Percentiles rank a stretch among this genome's conserved stretches.
These are phyloP conservation scores for Platysteira castanea DNA, from an alignment of 2,113 vertebrate genomes.

Conservation along the genomic window DNA sequence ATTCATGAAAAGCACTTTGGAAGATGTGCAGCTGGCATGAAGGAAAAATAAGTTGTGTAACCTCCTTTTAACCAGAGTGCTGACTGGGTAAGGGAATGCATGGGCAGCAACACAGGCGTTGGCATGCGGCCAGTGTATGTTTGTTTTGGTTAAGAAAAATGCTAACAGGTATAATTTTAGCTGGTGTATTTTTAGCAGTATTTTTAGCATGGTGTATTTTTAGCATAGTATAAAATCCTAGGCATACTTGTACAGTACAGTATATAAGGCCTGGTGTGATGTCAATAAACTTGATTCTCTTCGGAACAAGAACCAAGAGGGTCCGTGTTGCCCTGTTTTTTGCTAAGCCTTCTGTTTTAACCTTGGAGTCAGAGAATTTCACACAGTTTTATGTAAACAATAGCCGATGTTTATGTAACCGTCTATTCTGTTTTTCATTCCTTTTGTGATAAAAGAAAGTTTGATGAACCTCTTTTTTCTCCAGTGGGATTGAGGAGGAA, in stretches of 20 bases:
- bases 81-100: neutral
- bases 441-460: no score
- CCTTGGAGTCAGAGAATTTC: no score
- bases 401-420: no score
- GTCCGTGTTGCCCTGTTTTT: no score
- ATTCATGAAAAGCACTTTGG: neutral
- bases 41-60: neutral
- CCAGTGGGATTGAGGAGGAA: no score
- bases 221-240: neutral
- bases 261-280: neutral
- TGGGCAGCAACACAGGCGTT: neutral
- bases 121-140: neutral
- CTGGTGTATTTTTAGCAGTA: neutral
- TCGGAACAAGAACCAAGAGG: neutral
- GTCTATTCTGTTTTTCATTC: no score
- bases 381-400: no score
- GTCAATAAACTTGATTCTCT: neutral
- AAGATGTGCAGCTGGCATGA: neutral
- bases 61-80: neutral
- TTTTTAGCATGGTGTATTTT: neutral
- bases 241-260: neutral
- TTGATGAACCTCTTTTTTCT: no score
- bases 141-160: neutral
- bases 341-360: no score
- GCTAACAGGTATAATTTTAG: neutral